Evolutionary conservation across 2,113 vertebrate species (phyloP).

Genomic region (Cairina moschata): DNA sequence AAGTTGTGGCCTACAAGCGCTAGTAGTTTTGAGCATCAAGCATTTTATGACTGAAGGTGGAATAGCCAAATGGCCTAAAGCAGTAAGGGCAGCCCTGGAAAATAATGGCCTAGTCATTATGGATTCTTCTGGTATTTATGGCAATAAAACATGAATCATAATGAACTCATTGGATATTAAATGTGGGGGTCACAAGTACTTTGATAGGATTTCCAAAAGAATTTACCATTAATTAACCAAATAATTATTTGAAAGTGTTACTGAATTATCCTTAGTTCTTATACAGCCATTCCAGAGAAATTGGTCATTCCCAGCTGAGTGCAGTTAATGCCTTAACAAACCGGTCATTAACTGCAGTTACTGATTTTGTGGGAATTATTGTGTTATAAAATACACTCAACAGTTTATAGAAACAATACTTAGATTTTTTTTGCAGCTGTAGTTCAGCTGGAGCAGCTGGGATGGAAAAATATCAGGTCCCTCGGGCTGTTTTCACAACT

Average conservation of each 20-base stretch:
- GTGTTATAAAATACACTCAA: slow-evolving; percentile 79
- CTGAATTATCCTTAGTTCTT: slow-evolving; percentile 78
- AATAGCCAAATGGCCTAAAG: slow-evolving; percentile 74
- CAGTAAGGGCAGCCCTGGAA: slow-evolving; percentile 59
- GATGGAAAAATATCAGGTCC: slow-evolving; percentile 72
- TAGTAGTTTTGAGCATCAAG: slow-evolving; percentile 56
- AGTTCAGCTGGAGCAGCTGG: slow-evolving; percentile 75
- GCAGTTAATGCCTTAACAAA: slow-evolving; percentile 81
- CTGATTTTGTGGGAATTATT: slow-evolving; percentile 82
- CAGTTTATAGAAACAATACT: slow-evolving; percentile 76
- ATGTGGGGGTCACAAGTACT: slow-evolving; percentile 63
- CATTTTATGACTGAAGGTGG: slow-evolving; percentile 65
- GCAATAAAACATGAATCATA: slow-evolving; percentile 79
- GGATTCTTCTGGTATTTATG: slow-evolving; percentile 74
- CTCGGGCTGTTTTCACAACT: slow-evolving; percentile 68
- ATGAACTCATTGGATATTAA: slow-evolving; percentile 80
- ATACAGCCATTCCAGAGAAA: slow-evolving; percentile 69
- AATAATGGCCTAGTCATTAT: slow-evolving; percentile 72
- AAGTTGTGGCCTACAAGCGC: slow-evolving; percentile 44
- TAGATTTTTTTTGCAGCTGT: slow-evolving; percentile 72
- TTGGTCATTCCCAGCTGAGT: slow-evolving; percentile 79
- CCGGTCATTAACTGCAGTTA: slow-evolving; percentile 80
- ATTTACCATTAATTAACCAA: slow-evolving; percentile 78
- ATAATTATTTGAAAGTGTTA: slow-evolving; percentile 78
- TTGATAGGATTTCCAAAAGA: slow-evolving; percentile 79